Base-by-base conservation (phyloP, 2,888 invertebrate genomes). In the Rapana venosa region DNA sequence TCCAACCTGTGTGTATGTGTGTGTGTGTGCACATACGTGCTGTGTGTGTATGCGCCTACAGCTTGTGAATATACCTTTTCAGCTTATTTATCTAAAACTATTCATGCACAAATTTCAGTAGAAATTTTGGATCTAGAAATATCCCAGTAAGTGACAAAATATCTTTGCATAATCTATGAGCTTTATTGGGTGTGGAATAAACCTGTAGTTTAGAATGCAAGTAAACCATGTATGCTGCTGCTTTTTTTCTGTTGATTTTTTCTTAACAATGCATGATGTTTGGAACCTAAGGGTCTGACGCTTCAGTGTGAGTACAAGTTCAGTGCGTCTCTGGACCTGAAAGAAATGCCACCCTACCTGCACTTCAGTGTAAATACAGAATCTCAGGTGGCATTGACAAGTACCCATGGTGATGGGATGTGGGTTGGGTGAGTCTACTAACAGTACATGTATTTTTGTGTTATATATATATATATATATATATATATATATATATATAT, bases 361-460 rank as follows among this genome's bases (percentile, higher is more conserved):
- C 17, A 35, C 22, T 20, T 89, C 35, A 26, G 13, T 89, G 74
- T 74, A 70, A 85, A 85, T 77, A n/a, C 20, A 26, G n/a, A 26
- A 15, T 56, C 81, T n/a, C 13, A 32, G 32, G 58, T 88, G 79
- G 35, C 79, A 13, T 26, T 79, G 11, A 70, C 88, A 61, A 32
- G 61, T 81, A 15, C 56, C 35, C 26, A 30, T 47, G 88, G 81
- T 88, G 79, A 88, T 81, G 88, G 88, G 56, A 30, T 81, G 1
- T 88, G 79, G 88, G 74, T 88, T 77, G 88, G 88, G 88, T 88
- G 81, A 88, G 88, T 77, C 22, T 32, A n/a, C 87, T 87, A 74
- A 87, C 36, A 36, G 13, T 22, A 36, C 26, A 22, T 83, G 26
- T 74, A 74, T 30, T 22, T 66, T 35, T 36, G 58, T 58, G 17